Evolutionary conservation across 2,113 vertebrate genomes (phyloP).

Genomic region (Megaceryle torquata): DNA sequence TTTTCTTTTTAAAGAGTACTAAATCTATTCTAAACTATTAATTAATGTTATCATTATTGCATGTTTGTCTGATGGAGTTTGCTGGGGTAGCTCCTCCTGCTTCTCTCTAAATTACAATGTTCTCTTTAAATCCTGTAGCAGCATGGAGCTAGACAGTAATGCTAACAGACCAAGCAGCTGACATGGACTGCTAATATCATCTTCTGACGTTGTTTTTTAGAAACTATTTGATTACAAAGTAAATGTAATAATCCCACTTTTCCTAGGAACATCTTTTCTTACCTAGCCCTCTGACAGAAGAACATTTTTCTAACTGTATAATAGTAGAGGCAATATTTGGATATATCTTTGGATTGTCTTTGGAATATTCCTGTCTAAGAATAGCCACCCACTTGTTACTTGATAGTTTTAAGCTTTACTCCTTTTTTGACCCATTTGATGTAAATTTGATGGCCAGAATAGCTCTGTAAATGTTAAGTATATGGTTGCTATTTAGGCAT

Average conservation of each 20-base stretch:
- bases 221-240: background rate
- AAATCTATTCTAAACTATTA: background rate
- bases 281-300: background rate
- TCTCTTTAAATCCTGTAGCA: background rate
- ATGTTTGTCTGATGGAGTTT: background rate
- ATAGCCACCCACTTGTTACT: background rate
- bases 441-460: background rate
- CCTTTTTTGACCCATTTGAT: background rate
- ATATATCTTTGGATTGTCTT: background rate
- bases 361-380: background rate
- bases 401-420: background rate
- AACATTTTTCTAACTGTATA: background rate
- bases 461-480: background rate
- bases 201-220: background rate
- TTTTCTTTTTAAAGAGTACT: background rate
- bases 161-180: background rate
- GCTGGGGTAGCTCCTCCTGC: background rate
- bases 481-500: background rate
- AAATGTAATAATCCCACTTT: background rate
- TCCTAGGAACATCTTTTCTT: background rate
- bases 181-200: background rate
- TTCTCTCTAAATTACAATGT: background rate
- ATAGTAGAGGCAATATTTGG: background rate
- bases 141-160: background rate
- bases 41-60: background rate